Base-by-base conservation (phyloP, 2,113 vertebrate species). In the Canis aureus region DNA sequence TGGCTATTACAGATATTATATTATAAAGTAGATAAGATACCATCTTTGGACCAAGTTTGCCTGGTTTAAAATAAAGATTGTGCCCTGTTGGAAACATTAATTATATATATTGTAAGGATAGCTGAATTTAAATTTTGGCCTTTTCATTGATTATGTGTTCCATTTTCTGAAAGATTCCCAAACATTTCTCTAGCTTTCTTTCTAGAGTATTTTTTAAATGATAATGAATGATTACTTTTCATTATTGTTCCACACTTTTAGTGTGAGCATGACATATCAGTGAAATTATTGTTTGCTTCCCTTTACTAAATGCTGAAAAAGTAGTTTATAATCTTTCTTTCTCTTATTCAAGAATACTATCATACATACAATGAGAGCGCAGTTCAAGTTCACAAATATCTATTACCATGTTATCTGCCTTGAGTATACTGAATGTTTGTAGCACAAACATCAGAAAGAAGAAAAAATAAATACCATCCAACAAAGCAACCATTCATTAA, bases 11-110 rank as follows among this genome's bases (percentile, higher is more conserved):
- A 93, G 79, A 93, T 81, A 86, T 53, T 55, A 22, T 13, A 88
- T 53, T 79, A 74, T 29, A 88, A 96, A 92, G 20, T 3, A 97
- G 91, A 74, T 86, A 89, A 93, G 69, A 73, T 53, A 93, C 79
- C 38, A 25, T 94, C 60, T 89, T 57, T 94, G 81, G 53, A 76
- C 62, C 17, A 81, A 86, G 16, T 93, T 66, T 92, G 32, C 62
- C 64, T 95, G n/a, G 55, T 83, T 78, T 38, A 94, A 95, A 92
- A 89, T 91, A 93, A 94, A 87, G 57, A 53, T 66, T 83, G 76
- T 66, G 35, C 19, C 67, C 15, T 83, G 29, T 73, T 91, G 73
- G 35, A 93, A 25, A 95, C 17, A 17, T 64, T 23, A 86, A 86
- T 93, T 76, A 83, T 22, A 92, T 95, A 95, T 91, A 88, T 80